Evolutionary conservation across 2,888 invertebrate genomes (phyloP), one percentile per base, ranked within the genome.

Genomic region (Epinotia demarniana): DNA sequence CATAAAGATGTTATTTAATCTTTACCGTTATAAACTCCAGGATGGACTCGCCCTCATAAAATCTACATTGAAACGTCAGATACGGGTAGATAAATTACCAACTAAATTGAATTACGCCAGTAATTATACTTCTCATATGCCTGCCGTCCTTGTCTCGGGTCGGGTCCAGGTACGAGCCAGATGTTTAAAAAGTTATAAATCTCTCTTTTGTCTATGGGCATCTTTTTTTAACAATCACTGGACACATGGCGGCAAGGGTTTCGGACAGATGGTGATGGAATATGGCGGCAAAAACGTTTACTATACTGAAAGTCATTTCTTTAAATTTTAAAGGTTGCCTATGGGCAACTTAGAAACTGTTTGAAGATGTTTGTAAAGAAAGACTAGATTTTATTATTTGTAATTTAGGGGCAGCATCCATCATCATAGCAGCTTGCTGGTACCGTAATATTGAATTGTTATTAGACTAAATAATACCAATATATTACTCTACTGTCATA

Each of bases 171-270:
- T 89, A 90, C 70, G 64, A 74, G 78, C 90, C 92, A 92, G 92
- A 91, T 92, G 92, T 89, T 75, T 84, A 79, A 81, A 84, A 82
- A 78, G 84, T 84, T 86, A 89, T 92, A 91, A 92, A 90, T 91
- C 90, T 91, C 83, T 84, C 84, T 80, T 90, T 92, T 91, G 92
- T 92, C 91, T 90, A 89, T 82, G 84, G 81, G 68, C 80, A 78
- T 79, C 81, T 85, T 87, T 83, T 83, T 89, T 91, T 90, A 91
- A 84, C 86, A 85, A 88, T 89, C 83, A 85, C 85, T 85, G 91
- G 91, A 89, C 91, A 90, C 89, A 90, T 90, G 92, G 89, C 85
- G 79, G 75, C 77, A 81, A 80, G 80, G 78, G 79, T 80, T 81
- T 79, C 77, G 79, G 81, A 82, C 88, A 86, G 86, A 86, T 90